A percentile compares a stretch with the other conserved stretches of the same genome.
phyloP scores from a whole-genome alignment of 2,888 invertebrate species.

The Agriopis leucophaearia region DNA sequence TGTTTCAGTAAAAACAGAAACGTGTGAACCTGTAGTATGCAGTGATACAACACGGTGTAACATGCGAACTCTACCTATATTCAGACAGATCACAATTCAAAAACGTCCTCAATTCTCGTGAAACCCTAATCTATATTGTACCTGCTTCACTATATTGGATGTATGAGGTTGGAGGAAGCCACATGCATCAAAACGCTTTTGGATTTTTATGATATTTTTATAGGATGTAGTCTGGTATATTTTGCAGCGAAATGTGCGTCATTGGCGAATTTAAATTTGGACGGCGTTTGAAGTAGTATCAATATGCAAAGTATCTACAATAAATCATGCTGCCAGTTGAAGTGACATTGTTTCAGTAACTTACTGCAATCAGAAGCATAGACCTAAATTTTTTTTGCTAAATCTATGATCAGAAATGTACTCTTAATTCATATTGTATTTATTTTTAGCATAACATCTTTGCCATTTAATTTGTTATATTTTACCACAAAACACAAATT shows the following conservation, averaged over 20 bases:
- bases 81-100: no score
- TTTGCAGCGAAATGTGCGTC: conserved; percentile 1
- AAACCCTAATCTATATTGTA: not conserved
- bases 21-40: no score
- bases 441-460: no score
- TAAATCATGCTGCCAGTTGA: not conserved
- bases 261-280: conserved; percentile 11
- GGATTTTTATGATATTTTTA: conserved; percentile 24
- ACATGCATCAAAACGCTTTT: conserved; percentile 15
- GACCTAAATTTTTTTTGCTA: no score
- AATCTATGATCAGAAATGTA: no score
- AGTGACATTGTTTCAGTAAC: not conserved
- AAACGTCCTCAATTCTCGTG: no score
- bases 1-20: no score
- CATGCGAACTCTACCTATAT: no score
- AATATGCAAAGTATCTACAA: not conserved
- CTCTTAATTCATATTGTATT: no score
- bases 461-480: no score
- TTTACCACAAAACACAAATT: no score
- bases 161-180: conserved; percentile 11
- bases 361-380: not conserved
- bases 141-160: not conserved
- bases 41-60: no score
- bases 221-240: conserved; percentile 14
- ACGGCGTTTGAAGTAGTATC: not conserved